Conservation (phyloP, 2,113 vertebrate species). For the Rhodinocichla rosea region DNA sequence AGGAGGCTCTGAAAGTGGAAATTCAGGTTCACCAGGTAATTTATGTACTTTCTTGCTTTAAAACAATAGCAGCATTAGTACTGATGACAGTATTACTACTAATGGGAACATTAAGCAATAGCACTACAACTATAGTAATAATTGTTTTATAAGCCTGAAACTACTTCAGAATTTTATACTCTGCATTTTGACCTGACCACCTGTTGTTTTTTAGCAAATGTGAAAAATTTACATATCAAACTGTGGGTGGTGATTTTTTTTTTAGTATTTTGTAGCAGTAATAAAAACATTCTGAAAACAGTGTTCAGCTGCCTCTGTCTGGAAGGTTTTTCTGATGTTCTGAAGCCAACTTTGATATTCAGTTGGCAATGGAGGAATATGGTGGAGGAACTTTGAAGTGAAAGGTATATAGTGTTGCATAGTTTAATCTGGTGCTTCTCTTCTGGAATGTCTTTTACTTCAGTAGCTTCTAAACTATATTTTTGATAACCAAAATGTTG, state of each 20-base stretch:
- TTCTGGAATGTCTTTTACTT: background rate
- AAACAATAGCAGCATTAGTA: background rate
- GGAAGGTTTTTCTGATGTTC: background rate
- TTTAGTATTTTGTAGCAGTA: background rate
- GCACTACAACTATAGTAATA: background rate
- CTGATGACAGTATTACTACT: background rate
- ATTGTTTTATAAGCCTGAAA: background rate
- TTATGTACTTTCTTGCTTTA: background rate
- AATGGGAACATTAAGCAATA: background rate
- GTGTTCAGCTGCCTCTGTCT: background rate
- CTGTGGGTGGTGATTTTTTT: background rate
- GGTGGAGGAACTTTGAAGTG: background rate
- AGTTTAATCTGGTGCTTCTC: background rate
- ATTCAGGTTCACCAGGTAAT: slow-evolving; percentile 99
- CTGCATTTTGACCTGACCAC: slow-evolving; percentile 21
- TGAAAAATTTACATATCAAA: background rate
- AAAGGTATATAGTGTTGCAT: background rate
- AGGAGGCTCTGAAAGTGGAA: slow-evolving; percentile 99
- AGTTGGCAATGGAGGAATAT: background rate
- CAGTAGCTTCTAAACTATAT: background rate
- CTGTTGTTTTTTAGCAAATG: slow-evolving; percentile 30
- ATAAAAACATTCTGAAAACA: background rate
- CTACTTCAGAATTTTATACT: background rate
- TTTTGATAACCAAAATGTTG: background rate
- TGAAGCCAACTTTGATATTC: background rate